Evolutionary conservation across 2,113 vertebrate genomes (phyloP), one percentile per base, ranked within the genome.

Genomic region (Maccullochella peelii): DNA sequence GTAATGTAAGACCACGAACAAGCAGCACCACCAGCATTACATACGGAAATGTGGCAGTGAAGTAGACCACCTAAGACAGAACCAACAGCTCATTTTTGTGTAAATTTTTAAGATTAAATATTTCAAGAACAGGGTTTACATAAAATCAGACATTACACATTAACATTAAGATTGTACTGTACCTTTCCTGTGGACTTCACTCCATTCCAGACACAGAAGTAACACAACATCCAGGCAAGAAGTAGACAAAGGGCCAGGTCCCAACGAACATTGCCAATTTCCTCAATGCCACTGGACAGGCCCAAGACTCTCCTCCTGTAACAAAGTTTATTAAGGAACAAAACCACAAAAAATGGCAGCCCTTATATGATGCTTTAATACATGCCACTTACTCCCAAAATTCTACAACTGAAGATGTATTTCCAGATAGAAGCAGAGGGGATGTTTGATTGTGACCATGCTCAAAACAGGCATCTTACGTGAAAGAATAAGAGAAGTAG

Each of bases 21-120:
- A 99, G 93, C 66, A 99, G 87, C 78, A 97, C 93, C 8, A 97
- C 5, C 25, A 99, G 89, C 97, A 99, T 99, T 83, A 97, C 36
- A 0, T 98, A 99, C 0, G 98, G 98, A 75, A 99, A 99, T 0
- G 97, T 98, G 73, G 97, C 97, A 11, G 98, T 99, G 91, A 99
- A 97, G 78, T 99, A 99, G 25, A 99, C 98, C 0, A 99, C 97
- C 98, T 99, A 88, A 40, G 25, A 3, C 42, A 83, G 8, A 86
- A 67, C 3, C 11, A 73, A 11, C 5, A 59, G 2, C 15, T 3
- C 33, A n/a, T 18, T 33, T 52, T 20, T 72, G 4, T 20, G 10
- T 18, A 21, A 20, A 1, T 54, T 62, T 42, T 69, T 3, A 30
- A 63, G 2, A 36, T 57, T 0, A 25, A 25, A 40, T 73, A 33